Evolutionary conservation across 2,113 vertebrate species (phyloP), one percentile per base, ranked within the genome.

Genomic region (Ciconia stormi): DNA sequence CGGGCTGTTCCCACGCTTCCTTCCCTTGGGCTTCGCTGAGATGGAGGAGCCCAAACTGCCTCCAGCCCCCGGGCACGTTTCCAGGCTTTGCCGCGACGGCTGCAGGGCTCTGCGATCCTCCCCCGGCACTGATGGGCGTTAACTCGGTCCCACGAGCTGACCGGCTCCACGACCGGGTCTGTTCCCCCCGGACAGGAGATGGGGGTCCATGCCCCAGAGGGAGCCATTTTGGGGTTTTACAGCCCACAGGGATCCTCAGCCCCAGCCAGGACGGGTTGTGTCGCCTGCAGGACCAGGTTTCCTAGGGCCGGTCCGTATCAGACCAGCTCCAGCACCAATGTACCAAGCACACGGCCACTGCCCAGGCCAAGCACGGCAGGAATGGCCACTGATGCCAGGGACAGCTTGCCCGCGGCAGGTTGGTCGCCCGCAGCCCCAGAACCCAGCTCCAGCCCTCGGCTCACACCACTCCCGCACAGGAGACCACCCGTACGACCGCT

Each of bases 81-180:
- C 78, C 78, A 38, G 49, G 47, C 13, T 50, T 36, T 44, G 73
- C 59, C 2, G 0, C 0, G 3, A 13, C 0, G 16, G 56, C 47
- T 62, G 70, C 69, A 42, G 82, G 61, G 62, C 84, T 78, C 55
- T 0, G 4, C 0, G 18, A 26, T 6, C 66, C 50, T 23, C n/a
- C 47, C 36, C 12, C 0, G 7, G 46, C 17, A 5, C 49, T 40
- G 11, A 18, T 0, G 2, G 59, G 9, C 2, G 1, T 10, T 18
- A 7, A 52, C 53, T 10, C 0, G 0, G 32, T 11, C 36, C 79
- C 74, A 74, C 3, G 65, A 78, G 61, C 40, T 17, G 61, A 16
- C 3, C 11, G 1, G 42, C 38, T 34, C 80, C 14, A 0, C 2
- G 52, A 3, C 20, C 1, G 2, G 26, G 6, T 17, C 40, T 38